Conservation (phyloP, 2,888 invertebrate genomes). For the Parapristionchus giblindavisi region DNA sequence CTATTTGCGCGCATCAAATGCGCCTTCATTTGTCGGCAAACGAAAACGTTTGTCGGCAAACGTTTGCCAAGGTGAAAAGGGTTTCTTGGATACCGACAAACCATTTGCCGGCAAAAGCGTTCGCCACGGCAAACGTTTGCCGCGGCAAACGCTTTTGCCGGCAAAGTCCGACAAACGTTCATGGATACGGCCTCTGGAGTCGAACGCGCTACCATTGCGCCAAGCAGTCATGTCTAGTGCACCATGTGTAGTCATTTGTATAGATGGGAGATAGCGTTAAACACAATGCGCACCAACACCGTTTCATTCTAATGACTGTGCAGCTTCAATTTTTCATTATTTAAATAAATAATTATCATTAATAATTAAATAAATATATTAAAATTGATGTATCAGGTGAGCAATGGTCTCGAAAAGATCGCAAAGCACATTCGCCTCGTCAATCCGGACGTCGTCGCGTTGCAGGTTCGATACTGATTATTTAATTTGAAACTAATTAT, state of each 20-base stretch:
- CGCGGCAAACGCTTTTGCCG: too few relatives aligned
- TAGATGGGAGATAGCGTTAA: not conserved
- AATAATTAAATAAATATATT: not conserved
- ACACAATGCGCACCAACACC: not conserved
- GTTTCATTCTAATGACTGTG: too few relatives aligned
- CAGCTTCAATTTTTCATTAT: not conserved
- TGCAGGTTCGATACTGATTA: constrained; percentile 47
- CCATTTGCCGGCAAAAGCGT: too few relatives aligned
- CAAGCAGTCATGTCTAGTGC: constrained; percentile 42
- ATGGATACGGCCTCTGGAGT: too few relatives aligned
- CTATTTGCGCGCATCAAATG: too few relatives aligned
- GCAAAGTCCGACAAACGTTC: too few relatives aligned
- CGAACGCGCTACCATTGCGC: not conserved
- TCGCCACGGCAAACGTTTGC: too few relatives aligned
- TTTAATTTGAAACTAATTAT: not conserved
- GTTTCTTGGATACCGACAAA: too few relatives aligned
- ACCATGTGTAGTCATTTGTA: constrained; percentile 41
- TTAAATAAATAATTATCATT: not conserved
- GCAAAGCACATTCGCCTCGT: constrained; percentile 59
- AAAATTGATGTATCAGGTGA: not conserved
- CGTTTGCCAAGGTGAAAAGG: too few relatives aligned
- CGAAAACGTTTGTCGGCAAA: too few relatives aligned
- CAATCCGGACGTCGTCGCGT: constrained; percentile 59
- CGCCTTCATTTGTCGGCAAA: too few relatives aligned
- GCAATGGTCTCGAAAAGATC: constrained; percentile 58